Conservation (phyloP, 1,140 invertebrate genomes). For the Drosophila jambulina region DNA sequence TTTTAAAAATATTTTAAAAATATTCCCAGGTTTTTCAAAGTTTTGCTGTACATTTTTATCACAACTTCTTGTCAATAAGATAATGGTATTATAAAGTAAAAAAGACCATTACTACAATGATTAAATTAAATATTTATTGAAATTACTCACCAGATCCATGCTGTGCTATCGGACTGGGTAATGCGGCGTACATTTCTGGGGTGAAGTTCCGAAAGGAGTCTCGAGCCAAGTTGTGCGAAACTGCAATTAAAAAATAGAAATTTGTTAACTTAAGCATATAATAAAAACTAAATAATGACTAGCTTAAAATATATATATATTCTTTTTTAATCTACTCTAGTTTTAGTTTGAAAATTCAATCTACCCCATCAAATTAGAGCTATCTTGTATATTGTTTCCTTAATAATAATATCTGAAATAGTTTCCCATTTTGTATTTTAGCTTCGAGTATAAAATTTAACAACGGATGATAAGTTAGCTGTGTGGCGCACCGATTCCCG, state of each 20-base stretch:
- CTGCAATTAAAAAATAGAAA: slow-evolving; percentile 39
- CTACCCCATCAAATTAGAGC: background rate
- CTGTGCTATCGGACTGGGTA: slow-evolving; percentile 41
- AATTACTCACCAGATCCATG: slow-evolving; percentile 48
- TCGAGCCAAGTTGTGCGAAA: slow-evolving; percentile 56
- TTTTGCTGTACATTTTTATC: no score
- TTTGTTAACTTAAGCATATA: background rate
- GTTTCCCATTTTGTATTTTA: background rate
- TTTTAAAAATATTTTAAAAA: no score
- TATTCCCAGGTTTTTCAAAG: no score
- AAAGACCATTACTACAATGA: no score
- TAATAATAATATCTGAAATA: background rate
- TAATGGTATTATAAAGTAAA: no score
- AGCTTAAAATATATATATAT: no score
- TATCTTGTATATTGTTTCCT: background rate
- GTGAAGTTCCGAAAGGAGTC: slow-evolving; percentile 58
- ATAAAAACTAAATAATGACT: background rate
- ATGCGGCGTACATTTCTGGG: slow-evolving; percentile 47
- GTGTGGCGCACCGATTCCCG: background rate
- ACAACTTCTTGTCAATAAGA: no score
- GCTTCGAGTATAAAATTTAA: background rate
- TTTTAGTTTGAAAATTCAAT: no score
- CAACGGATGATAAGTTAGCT: background rate
- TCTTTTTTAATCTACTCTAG: no score
- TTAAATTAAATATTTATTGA: no score